These are phyloP conservation scores for Calliphora vomitoria DNA, from an alignment of 2,888 invertebrate genomes.

Conservation along the genomic window DNA sequence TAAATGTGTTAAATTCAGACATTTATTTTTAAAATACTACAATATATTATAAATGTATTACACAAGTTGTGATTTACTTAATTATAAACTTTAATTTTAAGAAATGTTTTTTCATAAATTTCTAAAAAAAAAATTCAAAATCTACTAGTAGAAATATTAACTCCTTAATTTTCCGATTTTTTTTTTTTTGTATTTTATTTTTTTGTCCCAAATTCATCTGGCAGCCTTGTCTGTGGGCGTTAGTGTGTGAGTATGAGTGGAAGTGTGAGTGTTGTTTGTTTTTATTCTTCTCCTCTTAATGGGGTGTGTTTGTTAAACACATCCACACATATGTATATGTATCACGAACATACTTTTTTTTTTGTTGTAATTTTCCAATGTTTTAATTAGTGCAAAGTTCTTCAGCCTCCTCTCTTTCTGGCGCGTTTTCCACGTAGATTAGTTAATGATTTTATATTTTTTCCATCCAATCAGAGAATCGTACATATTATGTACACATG, in stretches of 20 bases:
- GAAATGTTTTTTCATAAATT: no score
- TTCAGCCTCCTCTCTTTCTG: constrained; percentile 24
- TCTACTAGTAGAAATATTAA: no score
- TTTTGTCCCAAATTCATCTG: no score
- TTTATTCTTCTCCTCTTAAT: constrained; percentile 57
- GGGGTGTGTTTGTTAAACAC: constrained; percentile 65
- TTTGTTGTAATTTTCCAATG: constrained; percentile 57
- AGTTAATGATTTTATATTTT: constrained; percentile 62
- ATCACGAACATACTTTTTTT: neutral
- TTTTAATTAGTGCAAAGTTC: constrained; percentile 61
- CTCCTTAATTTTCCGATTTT: no score
- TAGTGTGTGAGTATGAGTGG: constrained; percentile 36
- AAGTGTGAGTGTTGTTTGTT: constrained; percentile 11
- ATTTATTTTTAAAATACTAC: no score
- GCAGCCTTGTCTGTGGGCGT: constrained; percentile 55
- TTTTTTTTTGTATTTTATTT: no score
- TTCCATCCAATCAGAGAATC: constrained; percentile 64
- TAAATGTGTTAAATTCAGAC: no score
- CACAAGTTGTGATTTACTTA: no score
- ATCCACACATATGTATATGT: neutral
- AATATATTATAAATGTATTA: no score
- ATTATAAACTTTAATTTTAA: no score
- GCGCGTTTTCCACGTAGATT: constrained; percentile 31
- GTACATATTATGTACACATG: neutral
- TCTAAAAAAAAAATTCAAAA: no score